Evolutionary conservation across 2,113 vertebrate species (phyloP), one percentile per base, ranked within the genome.

Genomic region (Protomyctophum bolini): DNA sequence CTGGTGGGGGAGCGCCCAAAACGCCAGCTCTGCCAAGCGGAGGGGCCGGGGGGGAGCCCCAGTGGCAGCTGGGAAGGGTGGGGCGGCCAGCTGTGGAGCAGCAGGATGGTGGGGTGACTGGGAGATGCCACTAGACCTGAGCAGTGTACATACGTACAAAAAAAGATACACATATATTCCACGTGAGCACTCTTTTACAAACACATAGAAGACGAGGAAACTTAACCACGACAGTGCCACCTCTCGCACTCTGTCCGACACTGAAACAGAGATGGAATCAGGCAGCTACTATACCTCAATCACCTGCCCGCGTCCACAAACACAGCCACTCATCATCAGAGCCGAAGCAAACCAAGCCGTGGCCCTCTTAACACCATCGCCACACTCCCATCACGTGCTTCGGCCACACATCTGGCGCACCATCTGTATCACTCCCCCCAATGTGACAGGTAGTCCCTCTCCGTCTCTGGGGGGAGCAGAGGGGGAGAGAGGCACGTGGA

Each of bases 11-110:
- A 85, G 87, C 87, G 87, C 87, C 87, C 90, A 89, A 88, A 87
- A 87, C 79, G 70, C 80, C 54, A 48, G 76, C 85, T 82, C 84
- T 89, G 93, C 91, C 92, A 93, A 90, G 86, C 83, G 47, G 79
- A 79, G 73, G 68, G 82, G 88, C 86, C 86, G 77, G 63, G 90
- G 77, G 91, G 91, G 91, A 91, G 91, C 83, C 91, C 86, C 92
- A 87, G 88, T 90, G 85, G 92, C 93, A 94, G 92, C 92, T 93
- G 92, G 91, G 87, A 90, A 88, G 91, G 91, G 91, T 89, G 91
- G 87, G 84, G 90, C 85, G 70, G 88, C 89, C 92, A 93, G 91
- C 91, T 93, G 93, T 91, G 91, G 91, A 93, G 91, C 91, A 92
- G 92, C 92, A 91, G 89, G 92, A 89, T 76, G 85, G 83, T 81